Percentiles rank a stretch among this genome's conserved stretches.
Evolutionary conservation across 2,113 vertebrate genomes (phyloP).

Genomic region (Periophthalmus modestus): DNA sequence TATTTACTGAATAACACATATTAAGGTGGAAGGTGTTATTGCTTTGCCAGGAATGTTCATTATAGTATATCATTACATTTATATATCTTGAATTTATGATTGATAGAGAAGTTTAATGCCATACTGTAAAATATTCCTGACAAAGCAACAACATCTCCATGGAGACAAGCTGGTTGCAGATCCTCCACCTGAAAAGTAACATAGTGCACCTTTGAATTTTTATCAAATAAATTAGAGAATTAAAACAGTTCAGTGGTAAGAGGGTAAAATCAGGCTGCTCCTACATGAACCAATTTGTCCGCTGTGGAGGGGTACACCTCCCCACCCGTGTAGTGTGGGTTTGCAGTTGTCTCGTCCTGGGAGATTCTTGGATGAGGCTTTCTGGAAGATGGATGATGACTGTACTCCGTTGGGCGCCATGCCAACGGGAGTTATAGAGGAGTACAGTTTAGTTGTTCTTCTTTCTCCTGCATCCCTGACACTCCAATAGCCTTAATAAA

Average conservation of each 20-base stretch:
- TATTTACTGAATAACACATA: background rate
- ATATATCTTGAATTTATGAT: no score
- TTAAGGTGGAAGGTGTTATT: background rate
- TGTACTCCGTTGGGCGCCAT: background rate
- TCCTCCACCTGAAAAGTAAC: no score
- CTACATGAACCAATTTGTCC: slow-evolving; percentile 9
- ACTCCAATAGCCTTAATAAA: slow-evolving; percentile 1
- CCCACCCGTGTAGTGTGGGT: slow-evolving; percentile 16
- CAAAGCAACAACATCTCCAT: no score
- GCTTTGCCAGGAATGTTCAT: no score
- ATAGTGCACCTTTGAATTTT: no score
- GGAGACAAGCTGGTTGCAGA: no score
- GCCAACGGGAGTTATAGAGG: slow-evolving; percentile 20
- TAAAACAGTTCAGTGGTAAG: background rate
- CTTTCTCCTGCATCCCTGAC: slow-evolving; percentile 7
- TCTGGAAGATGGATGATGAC: slow-evolving; percentile 25
- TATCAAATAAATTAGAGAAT: background rate
- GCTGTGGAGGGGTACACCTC: slow-evolving; percentile 11
- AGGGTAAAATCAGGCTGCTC: background rate
- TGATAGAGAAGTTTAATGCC: no score
- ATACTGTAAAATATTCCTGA: no score
- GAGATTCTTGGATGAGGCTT: slow-evolving; percentile 18
- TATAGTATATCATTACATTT: no score
- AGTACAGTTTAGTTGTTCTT: slow-evolving; percentile 6
- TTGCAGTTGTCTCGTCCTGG: slow-evolving; percentile 13